Evolutionary conservation across 2,888 invertebrate species (phyloP).

Genomic region (Helicoverpa assulta): DNA sequence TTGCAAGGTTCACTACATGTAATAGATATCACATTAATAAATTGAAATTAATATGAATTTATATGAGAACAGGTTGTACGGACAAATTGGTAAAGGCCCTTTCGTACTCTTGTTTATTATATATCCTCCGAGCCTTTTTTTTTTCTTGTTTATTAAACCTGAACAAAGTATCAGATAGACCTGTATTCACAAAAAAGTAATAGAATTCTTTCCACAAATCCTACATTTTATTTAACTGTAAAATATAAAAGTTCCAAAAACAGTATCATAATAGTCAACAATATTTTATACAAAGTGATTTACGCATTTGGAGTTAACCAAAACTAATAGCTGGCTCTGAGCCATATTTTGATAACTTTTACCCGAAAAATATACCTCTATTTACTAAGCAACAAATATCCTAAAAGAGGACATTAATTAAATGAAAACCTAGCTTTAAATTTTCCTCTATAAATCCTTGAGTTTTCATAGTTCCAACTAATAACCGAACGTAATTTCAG

Average conservation of each 20-base stretch:
- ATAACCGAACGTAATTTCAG: slow-evolving; percentile 30
- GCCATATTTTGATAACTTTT: slow-evolving; percentile 45
- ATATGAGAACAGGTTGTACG: neutral
- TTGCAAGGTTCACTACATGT: slow-evolving; percentile 59
- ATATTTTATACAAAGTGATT: slow-evolving; percentile 38
- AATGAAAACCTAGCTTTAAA: slow-evolving; percentile 11
- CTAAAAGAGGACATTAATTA: slow-evolving; percentile 22
- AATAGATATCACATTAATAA: slow-evolving; percentile 23
- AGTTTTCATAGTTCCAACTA: slow-evolving; percentile 2
- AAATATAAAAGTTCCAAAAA: slow-evolving; percentile 1
- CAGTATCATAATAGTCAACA: slow-evolving; percentile 7
- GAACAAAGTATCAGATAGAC: too few relatives aligned
- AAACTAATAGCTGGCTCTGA: slow-evolving; percentile 43
- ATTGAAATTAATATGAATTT: slow-evolving; percentile 1
- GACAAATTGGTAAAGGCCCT: neutral
- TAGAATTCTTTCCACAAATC: too few relatives aligned
- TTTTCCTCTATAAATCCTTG: slow-evolving; percentile 16
- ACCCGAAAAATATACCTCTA: slow-evolving; percentile 41
- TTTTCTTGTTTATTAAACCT: too few relatives aligned
- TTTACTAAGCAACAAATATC: slow-evolving; percentile 26
- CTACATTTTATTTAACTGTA: neutral
- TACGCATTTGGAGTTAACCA: slow-evolving; percentile 31
- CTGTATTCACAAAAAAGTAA: too few relatives aligned
- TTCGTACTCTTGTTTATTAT: neutral
- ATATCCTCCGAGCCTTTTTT: too few relatives aligned